A percentile compares a stretch with the other conserved stretches of the same genome.
These are phyloP conservation scores for Chironomus tentans DNA, from an alignment of 2,888 invertebrate species.

Conservation along the genomic window DNA sequence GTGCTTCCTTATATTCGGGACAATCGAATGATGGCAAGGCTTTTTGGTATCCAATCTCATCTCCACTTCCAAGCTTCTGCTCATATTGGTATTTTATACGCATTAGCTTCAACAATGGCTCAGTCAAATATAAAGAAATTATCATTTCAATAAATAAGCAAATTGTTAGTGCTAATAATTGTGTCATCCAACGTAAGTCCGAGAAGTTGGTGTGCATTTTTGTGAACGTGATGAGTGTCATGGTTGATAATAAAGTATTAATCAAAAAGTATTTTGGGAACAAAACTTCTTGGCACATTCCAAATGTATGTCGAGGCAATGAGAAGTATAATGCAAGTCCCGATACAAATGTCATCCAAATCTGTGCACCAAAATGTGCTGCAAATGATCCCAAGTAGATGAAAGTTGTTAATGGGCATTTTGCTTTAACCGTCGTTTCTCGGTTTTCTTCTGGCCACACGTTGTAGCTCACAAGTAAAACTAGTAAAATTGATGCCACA, in stretches of 20 bases:
- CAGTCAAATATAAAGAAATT: slow-evolving; percentile 67
- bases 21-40: slow-evolving; percentile 64
- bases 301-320: slow-evolving; percentile 77
- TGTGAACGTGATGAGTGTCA: slow-evolving; percentile 61
- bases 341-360: slow-evolving; percentile 90
- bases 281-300: slow-evolving; percentile 73
- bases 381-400: slow-evolving; percentile 70
- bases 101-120: slow-evolving; percentile 63
- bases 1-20: slow-evolving; percentile 67
- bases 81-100: slow-evolving; percentile 67
- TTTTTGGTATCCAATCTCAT: slow-evolving; percentile 65
- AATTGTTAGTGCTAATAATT: slow-evolving; percentile 41
- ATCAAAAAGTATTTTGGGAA: slow-evolving; percentile 81
- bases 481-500: slow-evolving; percentile 53
- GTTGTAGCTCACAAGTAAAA: slow-evolving; percentile 48
- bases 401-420: slow-evolving; percentile 44
- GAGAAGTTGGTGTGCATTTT: slow-evolving; percentile 49
- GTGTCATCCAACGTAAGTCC: slow-evolving; percentile 41
- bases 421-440: slow-evolving; percentile 27
- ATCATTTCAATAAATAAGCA: slow-evolving; percentile 56
- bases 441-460: slow-evolving; percentile 37
- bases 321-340: slow-evolving; percentile 78
- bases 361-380: slow-evolving; percentile 75
- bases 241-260: slow-evolving; percentile 63
- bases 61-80: slow-evolving; percentile 63